phyloP scores from a whole-genome alignment of 2,888 invertebrate species.

The Polyommatus icarus region DNA sequence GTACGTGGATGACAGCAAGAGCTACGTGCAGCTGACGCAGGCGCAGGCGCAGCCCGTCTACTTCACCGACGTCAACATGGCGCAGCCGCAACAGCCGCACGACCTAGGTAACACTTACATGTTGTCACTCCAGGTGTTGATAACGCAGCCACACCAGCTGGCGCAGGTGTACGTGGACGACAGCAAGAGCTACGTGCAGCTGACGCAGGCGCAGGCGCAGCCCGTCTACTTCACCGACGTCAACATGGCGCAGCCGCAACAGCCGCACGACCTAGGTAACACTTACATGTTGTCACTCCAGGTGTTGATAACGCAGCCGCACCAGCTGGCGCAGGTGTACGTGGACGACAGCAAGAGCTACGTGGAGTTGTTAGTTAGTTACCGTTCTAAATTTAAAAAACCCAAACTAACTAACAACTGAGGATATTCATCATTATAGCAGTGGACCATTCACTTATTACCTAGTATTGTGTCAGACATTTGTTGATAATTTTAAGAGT shows the following conservation, averaged over 20 bases:
- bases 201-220: conserved; percentile 45
- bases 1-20: conserved; percentile 59
- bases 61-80: conserved; percentile 62
- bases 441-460: too few species aligned
- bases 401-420: too few species aligned
- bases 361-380: too few species aligned
- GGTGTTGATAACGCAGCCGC: too few species aligned
- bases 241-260: conserved; percentile 52
- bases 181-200: conserved; percentile 55
- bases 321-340: too few species aligned
- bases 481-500: too few species aligned
- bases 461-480: too few species aligned
- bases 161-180: conserved; percentile 57
- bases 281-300: too few species aligned
- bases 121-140: background rate
- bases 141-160: conserved; percentile 12
- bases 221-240: conserved; percentile 66
- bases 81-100: conserved; percentile 58
- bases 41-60: conserved; percentile 54
- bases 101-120: conserved; percentile 54
- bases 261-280: too few species aligned
- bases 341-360: too few species aligned
- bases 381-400: too few species aligned
- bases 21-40: conserved; percentile 48
- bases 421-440: too few species aligned